Evolutionary conservation across 2,888 invertebrate species (phyloP), one percentile per base, ranked within the genome.

Genomic region (Cynaeus angustus): DNA sequence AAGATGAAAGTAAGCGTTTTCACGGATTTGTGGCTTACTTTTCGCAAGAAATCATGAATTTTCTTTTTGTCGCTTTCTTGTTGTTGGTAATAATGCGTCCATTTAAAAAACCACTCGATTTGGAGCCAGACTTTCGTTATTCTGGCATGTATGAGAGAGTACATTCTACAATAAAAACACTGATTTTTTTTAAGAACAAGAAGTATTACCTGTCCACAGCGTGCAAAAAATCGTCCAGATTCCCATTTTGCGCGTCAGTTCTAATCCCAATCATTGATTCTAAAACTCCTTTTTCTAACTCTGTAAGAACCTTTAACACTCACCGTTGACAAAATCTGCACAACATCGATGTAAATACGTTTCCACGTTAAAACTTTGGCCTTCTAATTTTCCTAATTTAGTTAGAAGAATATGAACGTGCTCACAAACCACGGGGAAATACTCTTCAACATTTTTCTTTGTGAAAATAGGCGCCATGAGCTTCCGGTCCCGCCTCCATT

Each of bases 61-160:
- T 73, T 28, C 16, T 62, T 48, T 56, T 72, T 75, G 1, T 71
- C 72, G 9, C 68, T 45, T 45, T 71, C 68, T 16, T 75, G 70
- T 55, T 75, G 71, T 46, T 52, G 70, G 45, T 67, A 74, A 48
- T 72, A 75, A 9, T 41, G 38, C 2, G 75, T 74, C 6, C 75
- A 58, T 66, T 38, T 66, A 41, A 73, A 78, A 26, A 79, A 53
- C 46, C 71, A 73, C 1, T 79, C 78, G 8, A 70, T 61, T 62
- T 79, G 77, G 1, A 79, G 50, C 77, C 79, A 79, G 6, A 76
- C 70, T 72, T 79, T 79, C 9, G 74, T 67, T n/a, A 79, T 78
- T 53, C 79, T 71, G n/a, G 75, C 71, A 38, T 77, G 74, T 6
- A 79, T 68, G 9, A 79, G 55, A 12, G 71, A 69, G 46, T 79